A percentile compares a stretch with the other conserved stretches of the same genome.
phyloP scores from a whole-genome alignment of 2,113 vertebrate genomes.

The Diadophis punctatus region DNA sequence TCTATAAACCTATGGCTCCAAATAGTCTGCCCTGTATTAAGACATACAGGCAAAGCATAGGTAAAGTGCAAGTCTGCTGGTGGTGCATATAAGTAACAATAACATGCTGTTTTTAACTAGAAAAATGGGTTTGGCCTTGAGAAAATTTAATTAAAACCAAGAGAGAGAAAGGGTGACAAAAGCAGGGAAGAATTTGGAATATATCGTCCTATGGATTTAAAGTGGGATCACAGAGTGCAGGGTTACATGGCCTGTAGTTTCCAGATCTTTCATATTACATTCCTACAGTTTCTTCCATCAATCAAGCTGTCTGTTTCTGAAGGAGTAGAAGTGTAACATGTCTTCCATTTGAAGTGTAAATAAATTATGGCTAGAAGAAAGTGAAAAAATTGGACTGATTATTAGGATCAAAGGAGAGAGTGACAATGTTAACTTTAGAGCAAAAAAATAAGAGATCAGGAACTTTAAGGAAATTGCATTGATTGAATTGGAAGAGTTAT shows the following conservation, averaged over 20 bases:
- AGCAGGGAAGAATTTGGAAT: not conserved
- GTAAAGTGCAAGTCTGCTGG: not conserved
- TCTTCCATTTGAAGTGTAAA: no score
- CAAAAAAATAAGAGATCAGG: not conserved
- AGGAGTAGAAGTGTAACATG: not conserved
- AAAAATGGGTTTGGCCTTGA: not conserved
- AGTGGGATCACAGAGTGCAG: not conserved
- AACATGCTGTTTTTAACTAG: not conserved
- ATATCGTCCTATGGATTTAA: not conserved
- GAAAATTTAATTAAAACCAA: not conserved
- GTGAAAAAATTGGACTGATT: not conserved
- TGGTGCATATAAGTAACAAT: not conserved
- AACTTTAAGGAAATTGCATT: not conserved
- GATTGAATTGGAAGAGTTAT: not conserved
- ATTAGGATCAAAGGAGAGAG: not conserved
- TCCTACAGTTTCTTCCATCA: not conserved
- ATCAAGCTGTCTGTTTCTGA: not conserved
- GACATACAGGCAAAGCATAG: not conserved
- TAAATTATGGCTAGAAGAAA: not conserved
- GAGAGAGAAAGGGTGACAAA: not conserved
- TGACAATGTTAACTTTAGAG: not conserved
- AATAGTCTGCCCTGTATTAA: not conserved
- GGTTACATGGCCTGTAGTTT: not conserved
- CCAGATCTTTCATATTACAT: not conserved
- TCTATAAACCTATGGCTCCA: not conserved